Percentiles rank a stretch among this genome's conserved stretches.
These are phyloP conservation scores for Pipra filicauda DNA, from an alignment of 2,113 vertebrate genomes.

Conservation along the genomic window DNA sequence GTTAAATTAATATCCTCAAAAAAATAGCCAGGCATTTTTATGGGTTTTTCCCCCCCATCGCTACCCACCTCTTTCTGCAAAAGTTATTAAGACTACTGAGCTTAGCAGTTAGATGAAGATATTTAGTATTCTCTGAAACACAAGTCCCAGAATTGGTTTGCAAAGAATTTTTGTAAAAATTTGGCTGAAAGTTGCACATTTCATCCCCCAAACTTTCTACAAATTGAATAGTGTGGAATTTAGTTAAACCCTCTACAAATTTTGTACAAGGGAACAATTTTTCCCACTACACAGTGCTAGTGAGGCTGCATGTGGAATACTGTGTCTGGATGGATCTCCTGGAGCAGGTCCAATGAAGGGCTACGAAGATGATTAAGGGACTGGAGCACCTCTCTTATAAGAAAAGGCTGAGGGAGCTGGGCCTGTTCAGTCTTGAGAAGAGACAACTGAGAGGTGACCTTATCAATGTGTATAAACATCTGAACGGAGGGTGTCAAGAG, in stretches of 20 bases:
- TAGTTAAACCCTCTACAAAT: not conserved
- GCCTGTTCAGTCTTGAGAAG: not conserved
- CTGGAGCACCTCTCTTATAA: not conserved
- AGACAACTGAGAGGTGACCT: not conserved
- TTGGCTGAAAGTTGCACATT: not conserved
- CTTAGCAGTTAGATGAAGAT: not conserved
- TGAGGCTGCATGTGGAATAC: not conserved
- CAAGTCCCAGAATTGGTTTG: not conserved
- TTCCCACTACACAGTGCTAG: not conserved
- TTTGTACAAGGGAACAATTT: not conserved
- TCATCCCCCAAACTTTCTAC: not conserved
- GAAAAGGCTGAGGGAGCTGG: not conserved
- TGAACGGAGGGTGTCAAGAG: not conserved
- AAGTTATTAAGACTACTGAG: not conserved
- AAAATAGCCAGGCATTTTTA: not conserved
- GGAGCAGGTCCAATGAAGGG: no score
- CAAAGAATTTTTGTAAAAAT: not conserved
- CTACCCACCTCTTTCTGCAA: not conserved
- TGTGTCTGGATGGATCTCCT: not conserved
- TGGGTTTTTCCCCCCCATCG: not conserved
- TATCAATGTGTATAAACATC: not conserved
- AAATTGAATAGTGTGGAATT: not conserved
- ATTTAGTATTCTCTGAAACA: not conserved
- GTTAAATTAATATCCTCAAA: constrained; percentile 7
- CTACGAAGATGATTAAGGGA: not conserved